Evolutionary conservation across 2,888 invertebrate species (phyloP), one percentile per base, ranked within the genome.

Genomic region (Drosophila neotestacea): DNA sequence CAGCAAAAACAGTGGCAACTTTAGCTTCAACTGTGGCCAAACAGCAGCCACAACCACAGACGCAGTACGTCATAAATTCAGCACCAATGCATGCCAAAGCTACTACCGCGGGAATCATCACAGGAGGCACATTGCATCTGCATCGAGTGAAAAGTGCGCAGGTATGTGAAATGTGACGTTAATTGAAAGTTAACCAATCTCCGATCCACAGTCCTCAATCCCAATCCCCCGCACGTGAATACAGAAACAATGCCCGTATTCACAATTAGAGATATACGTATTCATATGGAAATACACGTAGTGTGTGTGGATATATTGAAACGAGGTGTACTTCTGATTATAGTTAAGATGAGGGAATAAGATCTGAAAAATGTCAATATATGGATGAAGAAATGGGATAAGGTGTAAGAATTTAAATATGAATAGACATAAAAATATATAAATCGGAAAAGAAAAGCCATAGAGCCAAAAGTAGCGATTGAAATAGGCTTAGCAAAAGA

Each of bases 61-160:
- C 81, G 67, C 88, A 87, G 76, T 87, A 87, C 87, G 84, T 88
- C 84, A 86, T 88, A 80, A 88, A 86, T 84, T 88, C 85, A 75
- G 70, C 76, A 54, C 70, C 85, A 48, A 80, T 86, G 86, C 86
- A 86, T 22, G 84, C 80, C 51, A 86, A 86, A 74, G 75, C 86
- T 50, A 88, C 86, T 62, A 81, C 82, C 30, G 88, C 86, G 51
- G 81, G 84, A 38, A 58, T 78, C 80, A 76, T 83, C 71, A 70
- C 86, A 10, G 88, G 88, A 68, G 86, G 84, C 61, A 81, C 80
- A 16, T 75, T 88, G 47, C 76, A 76, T 76, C 73, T 76, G 70
- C 88, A 88, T 50, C 88, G 86, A 9, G 68, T 66, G 63, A 85
- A 73, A 67, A 81, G 80, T 78, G 86, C 75, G 47, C 85, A 86